A percentile compares a stretch with the other conserved stretches of the same genome.
These are phyloP conservation scores for Ophonus ardosiacus DNA, from an alignment of 2,888 invertebrate genomes.

Conservation along the genomic window DNA sequence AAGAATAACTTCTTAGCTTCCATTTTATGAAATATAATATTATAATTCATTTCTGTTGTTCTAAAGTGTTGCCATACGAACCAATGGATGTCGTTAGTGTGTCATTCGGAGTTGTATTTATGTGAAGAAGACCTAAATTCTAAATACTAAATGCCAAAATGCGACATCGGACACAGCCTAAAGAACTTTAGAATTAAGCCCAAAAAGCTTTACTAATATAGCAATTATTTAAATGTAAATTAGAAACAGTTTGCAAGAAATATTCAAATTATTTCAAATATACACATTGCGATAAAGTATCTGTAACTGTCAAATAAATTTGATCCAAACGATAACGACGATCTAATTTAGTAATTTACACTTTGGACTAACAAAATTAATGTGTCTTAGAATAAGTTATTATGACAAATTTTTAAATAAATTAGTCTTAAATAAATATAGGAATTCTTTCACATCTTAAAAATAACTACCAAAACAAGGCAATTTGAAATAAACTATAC, in stretches of 20 bases:
- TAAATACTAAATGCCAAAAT: too few species aligned
- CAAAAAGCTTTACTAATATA: background rate
- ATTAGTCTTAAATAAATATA: slow-evolving; percentile 2
- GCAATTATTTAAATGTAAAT: slow-evolving; percentile 15
- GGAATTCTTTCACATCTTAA: background rate
- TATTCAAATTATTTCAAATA: slow-evolving; percentile 25
- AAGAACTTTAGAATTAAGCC: too few species aligned
- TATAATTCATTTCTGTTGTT: too few species aligned
- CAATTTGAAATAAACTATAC: too few species aligned
- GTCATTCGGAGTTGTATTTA: too few species aligned
- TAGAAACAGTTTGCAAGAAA: background rate
- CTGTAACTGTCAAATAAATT: slow-evolving; percentile 46
- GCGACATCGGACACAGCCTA: too few species aligned
- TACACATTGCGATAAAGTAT: slow-evolving; percentile 6
- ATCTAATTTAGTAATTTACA: slow-evolving; percentile 42
- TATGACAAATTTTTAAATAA: background rate
- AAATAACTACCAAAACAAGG: too few species aligned
- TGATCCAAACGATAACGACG: slow-evolving; percentile 8
- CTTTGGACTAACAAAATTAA: slow-evolving; percentile 6
- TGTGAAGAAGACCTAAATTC: too few species aligned
- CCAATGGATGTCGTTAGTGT: too few species aligned
- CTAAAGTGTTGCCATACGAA: too few species aligned
- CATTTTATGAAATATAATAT: too few species aligned
- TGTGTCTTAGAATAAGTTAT: slow-evolving; percentile 6
- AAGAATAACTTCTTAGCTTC: too few species aligned